Evolutionary conservation across 2,797 vertebrate genomes (phyloP), one percentile per base, ranked within the genome.

Genomic region (Odontamblyopus rebecca): DNA sequence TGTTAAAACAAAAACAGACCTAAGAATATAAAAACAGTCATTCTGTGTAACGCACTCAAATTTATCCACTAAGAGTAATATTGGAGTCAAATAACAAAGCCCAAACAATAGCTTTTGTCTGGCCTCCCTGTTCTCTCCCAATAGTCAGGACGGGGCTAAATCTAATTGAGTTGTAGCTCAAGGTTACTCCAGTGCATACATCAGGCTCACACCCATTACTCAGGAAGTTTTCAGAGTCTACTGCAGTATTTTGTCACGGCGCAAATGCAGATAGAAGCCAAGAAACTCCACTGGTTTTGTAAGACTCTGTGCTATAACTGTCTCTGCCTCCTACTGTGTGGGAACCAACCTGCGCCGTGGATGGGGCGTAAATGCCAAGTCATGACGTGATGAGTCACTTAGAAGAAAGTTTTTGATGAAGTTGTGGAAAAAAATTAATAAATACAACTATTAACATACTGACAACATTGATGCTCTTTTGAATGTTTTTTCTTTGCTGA

Each of bases 131-230:
- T 63, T 29, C n/a, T 30, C 27, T 67, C 50, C 18, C 48, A 0
- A 2, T 5, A 11, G 19, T 59, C 32, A 0, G 41, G 51, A 19
- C 5, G 57, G 44, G 38, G 54, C 67, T 72, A 11, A 75, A 78
- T 76, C 56, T 71, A 67, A 68, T 74, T 70, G 67, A 80, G 62
- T 51, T 32, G 64, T 71, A 81, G 61, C 70, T 73, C 64, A 79
- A 84, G 80, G 74, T 83, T 70, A 70, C 27, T 1, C n/a, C 68
- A 77, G 71, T 67, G 72, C 67, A 71, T 67, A 61, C 3, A 73
- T 74, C 64, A 67, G 32, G 61, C 29, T 70, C 76, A 71, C 64
- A 75, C 68, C 67, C 75, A 74, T 85, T 73, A 77, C 57, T 82
- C 72, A 70, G 75, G 73, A 62, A 73, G 71, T 72, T 32, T 73